Percentiles rank a stretch among this genome's conserved stretches.
phyloP scores from a whole-genome alignment of 2,113 vertebrate genomes.

The Gadus chalcogrammus region DNA sequence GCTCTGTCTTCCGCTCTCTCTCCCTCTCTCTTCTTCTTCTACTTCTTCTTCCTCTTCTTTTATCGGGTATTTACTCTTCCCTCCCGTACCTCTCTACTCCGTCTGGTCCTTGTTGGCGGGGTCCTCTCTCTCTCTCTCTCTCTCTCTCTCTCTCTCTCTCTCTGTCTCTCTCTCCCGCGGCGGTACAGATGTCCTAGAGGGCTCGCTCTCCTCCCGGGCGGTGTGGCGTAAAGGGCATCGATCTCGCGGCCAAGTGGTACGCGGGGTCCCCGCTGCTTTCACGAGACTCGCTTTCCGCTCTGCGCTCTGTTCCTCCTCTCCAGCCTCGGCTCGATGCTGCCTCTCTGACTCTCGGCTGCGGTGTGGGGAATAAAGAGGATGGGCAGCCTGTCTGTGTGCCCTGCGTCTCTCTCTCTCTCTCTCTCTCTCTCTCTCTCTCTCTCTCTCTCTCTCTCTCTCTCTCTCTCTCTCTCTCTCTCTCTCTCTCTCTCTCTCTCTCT shows the following conservation, averaged over 20 bases:
- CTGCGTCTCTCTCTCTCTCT: constrained; percentile 19
- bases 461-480: constrained; percentile 29
- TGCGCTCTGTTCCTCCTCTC: constrained; percentile 15
- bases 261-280: constrained; percentile 56
- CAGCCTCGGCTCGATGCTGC: constrained; percentile 36
- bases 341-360: constrained; percentile 66
- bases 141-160: background rate
- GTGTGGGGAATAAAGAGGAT: constrained; percentile 58
- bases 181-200: constrained; percentile 39
- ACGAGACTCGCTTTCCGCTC: constrained; percentile 16
- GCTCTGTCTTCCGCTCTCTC: constrained; percentile 25
- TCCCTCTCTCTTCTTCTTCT: constrained; percentile 20
- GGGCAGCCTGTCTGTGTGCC: constrained; percentile 48
- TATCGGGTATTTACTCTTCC: background rate
- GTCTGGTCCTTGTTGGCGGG: too few relatives aligned
- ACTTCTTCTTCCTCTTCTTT: background rate
- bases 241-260: constrained; percentile 55
- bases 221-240: constrained; percentile 46
- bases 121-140: background rate
- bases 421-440: constrained; percentile 30
- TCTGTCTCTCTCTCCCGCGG: background rate
- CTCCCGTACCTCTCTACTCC: constrained; percentile 1
- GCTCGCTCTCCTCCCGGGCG: constrained; percentile 32
- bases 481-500: constrained; percentile 27
- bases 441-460: constrained; percentile 17